These are phyloP conservation scores for Aplysina aerophoba DNA, from an alignment of 37 sponge, comb jelly and placozoan species.

Conservation along the genomic window DNA sequence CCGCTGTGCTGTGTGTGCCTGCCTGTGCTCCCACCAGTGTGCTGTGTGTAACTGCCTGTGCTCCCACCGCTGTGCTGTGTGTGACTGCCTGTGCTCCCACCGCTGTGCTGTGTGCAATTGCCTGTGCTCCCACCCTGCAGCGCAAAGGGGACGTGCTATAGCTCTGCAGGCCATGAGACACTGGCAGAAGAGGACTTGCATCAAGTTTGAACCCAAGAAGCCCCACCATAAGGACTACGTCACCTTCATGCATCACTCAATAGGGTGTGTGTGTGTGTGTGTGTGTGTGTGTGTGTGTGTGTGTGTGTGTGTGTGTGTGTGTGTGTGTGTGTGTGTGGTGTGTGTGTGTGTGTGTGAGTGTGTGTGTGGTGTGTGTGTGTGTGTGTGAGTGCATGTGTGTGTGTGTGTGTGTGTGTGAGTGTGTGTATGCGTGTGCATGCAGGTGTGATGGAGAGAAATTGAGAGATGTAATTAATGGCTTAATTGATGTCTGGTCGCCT, in stretches of 20 bases:
- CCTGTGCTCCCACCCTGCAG: neutral
- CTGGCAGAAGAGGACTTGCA: constrained; percentile 11
- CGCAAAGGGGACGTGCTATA: neutral
- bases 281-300: neutral
- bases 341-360: neutral
- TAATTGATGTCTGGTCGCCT: too few species aligned
- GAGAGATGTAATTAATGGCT: neutral
- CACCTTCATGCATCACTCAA: neutral
- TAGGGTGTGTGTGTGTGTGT: neutral
- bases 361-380: neutral
- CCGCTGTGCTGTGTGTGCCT: too few species aligned
- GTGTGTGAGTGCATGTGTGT: constrained; percentile 30
- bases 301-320: constrained; percentile 28
- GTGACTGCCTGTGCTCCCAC: too few species aligned
- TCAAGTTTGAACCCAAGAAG: constrained; percentile 1
- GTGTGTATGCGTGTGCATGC: neutral
- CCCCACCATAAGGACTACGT: neutral
- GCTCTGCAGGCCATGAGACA: neutral
- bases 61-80: too few species aligned
- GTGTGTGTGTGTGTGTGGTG: constrained; percentile 19
- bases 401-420: constrained; percentile 37
- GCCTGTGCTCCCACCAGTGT: too few species aligned
- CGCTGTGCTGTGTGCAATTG: neutral
- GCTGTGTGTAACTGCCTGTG: too few species aligned
- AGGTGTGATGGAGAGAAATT: neutral